Evolutionary conservation across 2,797 vertebrate species (phyloP), one percentile per base, ranked within the genome.

Genomic region (Euphonia xanthogaster): DNA sequence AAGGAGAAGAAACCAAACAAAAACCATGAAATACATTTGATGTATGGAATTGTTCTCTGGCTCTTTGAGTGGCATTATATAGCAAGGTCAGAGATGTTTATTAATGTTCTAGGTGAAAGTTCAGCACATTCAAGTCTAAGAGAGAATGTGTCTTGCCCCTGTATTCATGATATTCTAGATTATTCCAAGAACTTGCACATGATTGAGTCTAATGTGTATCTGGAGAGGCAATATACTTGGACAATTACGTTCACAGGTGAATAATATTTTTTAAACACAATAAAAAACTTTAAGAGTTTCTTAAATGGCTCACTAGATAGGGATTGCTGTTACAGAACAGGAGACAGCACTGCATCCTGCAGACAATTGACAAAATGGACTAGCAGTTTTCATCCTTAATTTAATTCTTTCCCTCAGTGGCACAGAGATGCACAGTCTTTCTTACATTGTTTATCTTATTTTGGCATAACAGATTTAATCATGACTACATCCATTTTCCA

Each of bases 391-490:
- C 57, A 60, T 79, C 42, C 50, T 83, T 86, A 79, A 78, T 92
- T 92, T 81, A 45, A 60, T 76, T 88, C 40, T 67, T 72, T 79
- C 50, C 54, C 42, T 88, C 53, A 42, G 13, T 63, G 79, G 24
- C 73, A 78, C 48, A 88, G 58, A 60, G 40, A 68, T 63, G 27
- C 58, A 61, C 9, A 3, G 13, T 86, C 57, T 76, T 94, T 80
- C 76, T 77, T 55, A 75, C 12, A 42, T 25, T 53, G 28, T 80
- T 89, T 94, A 62, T 74, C 78, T 91, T 75, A 75, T 73, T 89
- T 92, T 87, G 70, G 50, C 61, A 67, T 93, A 85, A 42, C 48
- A 57, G 60, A 67, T 87, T 77, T 94, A 83, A 94, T 78, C 63
- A 73, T 40, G 53, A 57, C 48, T 67, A 2, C 61, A 87, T 80